Conservation (phyloP, 2,888 invertebrate species). For the Poecilobothrus nobilitatus region DNA sequence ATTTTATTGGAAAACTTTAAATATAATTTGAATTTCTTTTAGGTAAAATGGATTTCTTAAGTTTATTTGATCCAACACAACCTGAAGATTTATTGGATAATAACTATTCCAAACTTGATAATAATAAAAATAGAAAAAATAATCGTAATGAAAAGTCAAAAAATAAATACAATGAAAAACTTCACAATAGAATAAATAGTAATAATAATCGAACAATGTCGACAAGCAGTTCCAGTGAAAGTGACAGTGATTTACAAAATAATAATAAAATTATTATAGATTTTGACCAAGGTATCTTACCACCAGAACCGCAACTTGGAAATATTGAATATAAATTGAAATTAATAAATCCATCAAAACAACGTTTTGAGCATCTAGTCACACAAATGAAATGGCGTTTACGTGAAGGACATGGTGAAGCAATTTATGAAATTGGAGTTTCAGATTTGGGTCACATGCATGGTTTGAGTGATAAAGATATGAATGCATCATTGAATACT, state of each 20-base stretch:
- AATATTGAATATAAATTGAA: slow-evolving; percentile 96
- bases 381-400: slow-evolving; percentile 99
- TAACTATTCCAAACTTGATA: slow-evolving; percentile 26
- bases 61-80: slow-evolving; percentile 65
- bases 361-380: slow-evolving; percentile 89
- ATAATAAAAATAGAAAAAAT: slow-evolving; percentile 31
- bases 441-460: slow-evolving; percentile 80
- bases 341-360: slow-evolving; percentile 81
- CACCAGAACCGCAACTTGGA: slow-evolving; percentile 88
- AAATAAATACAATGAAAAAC: slow-evolving; percentile 21
- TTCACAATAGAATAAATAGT: slow-evolving; percentile 23
- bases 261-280: slow-evolving; percentile 43
- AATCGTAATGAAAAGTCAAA: slow-evolving; percentile 23
- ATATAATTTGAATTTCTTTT: slow-evolving; percentile 1
- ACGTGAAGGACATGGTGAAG: slow-evolving; percentile 91
- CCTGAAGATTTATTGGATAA: slow-evolving; percentile 39
- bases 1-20: too few species aligned
- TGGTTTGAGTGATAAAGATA: slow-evolving; percentile 73
- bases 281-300: slow-evolving; percentile 59
- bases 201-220: slow-evolving; percentile 24
- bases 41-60: slow-evolving; percentile 64
- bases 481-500: slow-evolving; percentile 78
- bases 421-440: slow-evolving; percentile 95
- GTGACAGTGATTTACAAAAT: slow-evolving; percentile 25
- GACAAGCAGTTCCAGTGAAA: slow-evolving; percentile 28